Evolutionary conservation across 2,888 invertebrate genomes (phyloP).

Genomic region (Danaus chrysippus): DNA sequence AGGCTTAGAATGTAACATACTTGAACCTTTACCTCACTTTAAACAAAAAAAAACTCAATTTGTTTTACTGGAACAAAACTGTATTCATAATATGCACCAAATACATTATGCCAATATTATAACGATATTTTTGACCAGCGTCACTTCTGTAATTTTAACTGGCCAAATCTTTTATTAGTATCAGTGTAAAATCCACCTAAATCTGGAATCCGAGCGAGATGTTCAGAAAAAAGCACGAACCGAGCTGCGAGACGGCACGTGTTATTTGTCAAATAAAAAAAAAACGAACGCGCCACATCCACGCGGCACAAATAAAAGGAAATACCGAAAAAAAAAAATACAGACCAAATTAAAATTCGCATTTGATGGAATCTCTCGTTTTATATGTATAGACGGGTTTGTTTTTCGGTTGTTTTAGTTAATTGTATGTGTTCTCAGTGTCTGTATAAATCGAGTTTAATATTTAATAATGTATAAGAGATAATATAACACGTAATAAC

Average conservation of each 20-base stretch:
- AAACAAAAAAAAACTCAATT: too few relatives aligned
- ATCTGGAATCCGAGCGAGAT: slow-evolving; percentile 46
- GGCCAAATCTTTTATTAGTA: background rate
- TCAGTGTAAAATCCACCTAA: slow-evolving; percentile 37
- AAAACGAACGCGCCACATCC: slow-evolving; percentile 34
- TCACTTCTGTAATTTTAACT: background rate
- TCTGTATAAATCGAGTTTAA: too few relatives aligned
- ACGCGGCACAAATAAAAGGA: slow-evolving; percentile 33
- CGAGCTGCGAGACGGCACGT: slow-evolving; percentile 50
- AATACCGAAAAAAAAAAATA: slow-evolving; percentile 30
- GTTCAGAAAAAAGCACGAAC: slow-evolving; percentile 49
- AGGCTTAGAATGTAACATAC: too few relatives aligned
- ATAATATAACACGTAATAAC: slow-evolving; percentile 9
- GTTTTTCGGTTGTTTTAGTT: background rate
- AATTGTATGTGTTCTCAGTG: background rate
- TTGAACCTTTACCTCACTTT: too few relatives aligned
- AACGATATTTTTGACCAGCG: too few relatives aligned
- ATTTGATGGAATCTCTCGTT: background rate
- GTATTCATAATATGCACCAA: too few relatives aligned
- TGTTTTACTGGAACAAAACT: too few relatives aligned
- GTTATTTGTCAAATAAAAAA: slow-evolving; percentile 42
- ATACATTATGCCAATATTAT: too few relatives aligned
- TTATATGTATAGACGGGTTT: background rate
- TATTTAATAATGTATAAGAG: too few relatives aligned
- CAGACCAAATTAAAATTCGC: slow-evolving; percentile 28